Evolutionary conservation across 2,797 vertebrate genomes (phyloP).

Genomic region (Anguilla pacifica): DNA sequence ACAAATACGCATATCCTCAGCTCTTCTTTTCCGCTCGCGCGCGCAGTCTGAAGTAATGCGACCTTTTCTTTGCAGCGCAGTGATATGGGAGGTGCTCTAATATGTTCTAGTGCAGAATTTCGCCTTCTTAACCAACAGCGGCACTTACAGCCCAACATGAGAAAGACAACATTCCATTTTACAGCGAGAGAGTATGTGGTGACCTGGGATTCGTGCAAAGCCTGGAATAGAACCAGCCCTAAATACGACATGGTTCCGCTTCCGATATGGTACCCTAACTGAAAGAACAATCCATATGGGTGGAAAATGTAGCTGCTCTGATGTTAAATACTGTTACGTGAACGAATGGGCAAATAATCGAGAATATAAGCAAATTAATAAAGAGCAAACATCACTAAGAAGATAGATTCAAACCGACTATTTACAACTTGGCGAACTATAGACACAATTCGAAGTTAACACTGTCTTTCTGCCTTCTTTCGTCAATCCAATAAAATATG

Average conservation of each 20-base stretch:
- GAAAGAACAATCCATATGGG: neutral
- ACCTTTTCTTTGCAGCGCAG: neutral
- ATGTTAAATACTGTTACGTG: neutral
- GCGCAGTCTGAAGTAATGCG: neutral
- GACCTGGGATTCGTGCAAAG: too few relatives aligned
- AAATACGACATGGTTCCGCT: neutral
- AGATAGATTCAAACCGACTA: too few relatives aligned
- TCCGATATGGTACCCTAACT: too few relatives aligned
- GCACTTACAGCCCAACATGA: constrained; percentile 28
- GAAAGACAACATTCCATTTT: neutral
- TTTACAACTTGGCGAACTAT: too few relatives aligned
- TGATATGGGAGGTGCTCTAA: constrained; percentile 15
- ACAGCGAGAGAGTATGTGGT: neutral
- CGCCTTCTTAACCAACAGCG: constrained; percentile 30
- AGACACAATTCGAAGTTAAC: neutral
- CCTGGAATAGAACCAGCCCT: neutral
- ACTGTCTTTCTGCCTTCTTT: neutral
- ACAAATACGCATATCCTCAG: neutral
- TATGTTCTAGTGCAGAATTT: neutral
- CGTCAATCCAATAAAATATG: neutral
- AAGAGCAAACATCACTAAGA: too few relatives aligned
- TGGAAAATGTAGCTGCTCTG: neutral
- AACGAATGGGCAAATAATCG: neutral
- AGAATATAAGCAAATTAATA: neutral
- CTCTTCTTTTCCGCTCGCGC: neutral